Evolutionary conservation across 2,797 vertebrate species (phyloP).

Genomic region (Gambelia wislizenii): DNA sequence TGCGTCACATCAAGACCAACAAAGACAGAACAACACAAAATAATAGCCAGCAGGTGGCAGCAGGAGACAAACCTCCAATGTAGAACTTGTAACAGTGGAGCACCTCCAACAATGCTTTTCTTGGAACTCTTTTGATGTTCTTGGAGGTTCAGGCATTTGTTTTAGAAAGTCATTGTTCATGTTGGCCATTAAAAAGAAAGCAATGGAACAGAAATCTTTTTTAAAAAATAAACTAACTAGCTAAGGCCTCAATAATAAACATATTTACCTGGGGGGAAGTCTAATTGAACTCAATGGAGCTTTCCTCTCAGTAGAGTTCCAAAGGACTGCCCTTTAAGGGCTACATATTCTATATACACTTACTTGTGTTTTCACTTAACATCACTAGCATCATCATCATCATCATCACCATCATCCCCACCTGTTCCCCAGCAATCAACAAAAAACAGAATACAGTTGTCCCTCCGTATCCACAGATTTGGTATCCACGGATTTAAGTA

Average conservation of each 20-base stretch:
- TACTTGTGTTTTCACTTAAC: too few relatives aligned
- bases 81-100: background rate
- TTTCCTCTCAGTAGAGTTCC: background rate
- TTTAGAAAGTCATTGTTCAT: background rate
- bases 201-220: background rate
- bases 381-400: too few relatives aligned
- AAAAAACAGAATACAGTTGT: too few relatives aligned
- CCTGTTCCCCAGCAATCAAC: too few relatives aligned
- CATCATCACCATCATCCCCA: too few relatives aligned
- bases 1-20: background rate
- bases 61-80: constrained; percentile 63
- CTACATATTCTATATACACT: background rate
- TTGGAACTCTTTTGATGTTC: background rate
- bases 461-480: too few relatives aligned
- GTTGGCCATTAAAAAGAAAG: background rate
- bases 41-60: constrained; percentile 76
- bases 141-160: background rate
- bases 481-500: too few relatives aligned
- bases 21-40: constrained; percentile 27
- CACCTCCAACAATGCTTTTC: background rate
- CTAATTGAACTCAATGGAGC: background rate
- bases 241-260: too few relatives aligned
- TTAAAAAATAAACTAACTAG: background rate
- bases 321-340: background rate
- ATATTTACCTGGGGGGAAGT: too few relatives aligned